Evolutionary conservation across 1,140 invertebrate genomes (phyloP).

Genomic region (Diabrotica virgifera): DNA sequence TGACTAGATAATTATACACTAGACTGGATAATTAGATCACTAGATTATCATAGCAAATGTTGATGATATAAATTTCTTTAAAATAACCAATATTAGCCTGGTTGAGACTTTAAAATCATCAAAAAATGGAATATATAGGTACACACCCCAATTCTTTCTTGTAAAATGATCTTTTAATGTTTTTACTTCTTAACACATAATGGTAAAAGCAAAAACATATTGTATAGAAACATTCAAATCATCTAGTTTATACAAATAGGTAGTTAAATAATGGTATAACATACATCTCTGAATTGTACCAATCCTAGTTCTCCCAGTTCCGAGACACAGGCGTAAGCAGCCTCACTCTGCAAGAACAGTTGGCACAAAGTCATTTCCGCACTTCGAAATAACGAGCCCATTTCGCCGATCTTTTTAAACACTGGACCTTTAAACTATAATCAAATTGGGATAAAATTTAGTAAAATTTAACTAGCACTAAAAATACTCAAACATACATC

Average conservation of each 20-base stretch:
- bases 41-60: too few relatives aligned
- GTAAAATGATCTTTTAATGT: too few relatives aligned
- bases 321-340: conserved; percentile 89
- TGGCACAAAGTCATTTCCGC: conserved; percentile 91
- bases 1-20: too few relatives aligned
- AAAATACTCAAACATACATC: conserved; percentile 5
- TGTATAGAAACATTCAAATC: too few relatives aligned
- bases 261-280: conserved; percentile 40
- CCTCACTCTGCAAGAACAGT: conserved; percentile 88
- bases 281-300: conserved; percentile 90
- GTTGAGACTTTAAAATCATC: too few relatives aligned
- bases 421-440: conserved; percentile 13
- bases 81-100: too few relatives aligned
- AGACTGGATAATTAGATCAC: too few relatives aligned
- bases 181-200: too few relatives aligned
- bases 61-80: too few relatives aligned
- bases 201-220: too few relatives aligned
- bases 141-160: too few relatives aligned
- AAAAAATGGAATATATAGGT: too few relatives aligned
- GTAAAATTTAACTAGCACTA: neutral
- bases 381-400: conserved; percentile 81
- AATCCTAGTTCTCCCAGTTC: conserved; percentile 90
- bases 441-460: conserved; percentile 5
- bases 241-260: neutral
- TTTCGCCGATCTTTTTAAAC: conserved; percentile 40